Conservation (phyloP, 2,888 invertebrate genomes). For the Isoperla grammatica region DNA sequence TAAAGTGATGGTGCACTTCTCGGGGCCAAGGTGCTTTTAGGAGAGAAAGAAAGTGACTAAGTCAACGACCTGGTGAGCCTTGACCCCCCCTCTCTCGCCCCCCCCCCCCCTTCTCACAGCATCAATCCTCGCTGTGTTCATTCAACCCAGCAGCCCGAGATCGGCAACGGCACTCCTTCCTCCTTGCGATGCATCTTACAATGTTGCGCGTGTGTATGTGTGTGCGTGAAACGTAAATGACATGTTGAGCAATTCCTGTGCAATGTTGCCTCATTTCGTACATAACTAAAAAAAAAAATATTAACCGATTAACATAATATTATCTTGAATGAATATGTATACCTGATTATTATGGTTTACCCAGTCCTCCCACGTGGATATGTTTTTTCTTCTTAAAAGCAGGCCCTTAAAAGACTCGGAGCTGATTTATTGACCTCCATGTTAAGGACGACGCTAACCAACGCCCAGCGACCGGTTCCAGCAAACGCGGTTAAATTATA, state of each 20-base stretch:
- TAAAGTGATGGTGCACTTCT: no score
- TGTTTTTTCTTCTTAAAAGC: constrained; percentile 1
- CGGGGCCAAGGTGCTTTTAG: not conserved
- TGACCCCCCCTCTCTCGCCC: not conserved
- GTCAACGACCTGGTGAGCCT: constrained; percentile 9
- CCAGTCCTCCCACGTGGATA: constrained; percentile 4
- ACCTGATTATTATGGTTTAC: not conserved
- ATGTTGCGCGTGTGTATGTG: not conserved
- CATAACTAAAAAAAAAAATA: not conserved
- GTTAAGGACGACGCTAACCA: constrained; percentile 1
- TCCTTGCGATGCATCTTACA: constrained; percentile 5
- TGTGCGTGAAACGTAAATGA: not conserved
- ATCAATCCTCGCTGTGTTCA: not conserved
- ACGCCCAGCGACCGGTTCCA: constrained; percentile 14
- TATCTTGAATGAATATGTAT: not conserved
- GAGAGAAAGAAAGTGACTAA: constrained; percentile 14
- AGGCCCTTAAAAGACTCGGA: constrained; percentile 7
- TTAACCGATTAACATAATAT: not conserved
- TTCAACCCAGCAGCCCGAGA: not conserved
- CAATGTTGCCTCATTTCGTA: not conserved
- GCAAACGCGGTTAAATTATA: not conserved
- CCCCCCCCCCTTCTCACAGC: not conserved
- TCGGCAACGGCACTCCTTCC: not conserved
- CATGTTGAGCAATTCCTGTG: not conserved
- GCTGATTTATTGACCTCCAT: constrained; percentile 8